Conservation (phyloP, 2,888 invertebrate genomes). For the Scaptomyza polygonia region DNA sequence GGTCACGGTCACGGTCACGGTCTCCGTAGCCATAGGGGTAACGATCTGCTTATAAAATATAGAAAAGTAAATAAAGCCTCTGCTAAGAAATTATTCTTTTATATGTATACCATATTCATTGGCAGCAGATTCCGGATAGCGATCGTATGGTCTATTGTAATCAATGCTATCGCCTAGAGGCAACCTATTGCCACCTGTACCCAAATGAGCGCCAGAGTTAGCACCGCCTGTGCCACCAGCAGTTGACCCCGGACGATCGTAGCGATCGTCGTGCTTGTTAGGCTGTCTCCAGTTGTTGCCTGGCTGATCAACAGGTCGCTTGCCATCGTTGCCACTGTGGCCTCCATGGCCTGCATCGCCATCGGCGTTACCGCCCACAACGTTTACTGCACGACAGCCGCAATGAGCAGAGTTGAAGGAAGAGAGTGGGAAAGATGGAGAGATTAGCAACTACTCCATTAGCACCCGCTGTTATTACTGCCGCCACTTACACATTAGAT, state of each 20-base stretch:
- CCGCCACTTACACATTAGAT: slow-evolving; percentile 92
- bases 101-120: slow-evolving; percentile 79
- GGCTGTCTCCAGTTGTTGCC: slow-evolving; percentile 82
- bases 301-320: slow-evolving; percentile 80
- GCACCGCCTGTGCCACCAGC: slow-evolving; percentile 79
- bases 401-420: neutral
- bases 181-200: slow-evolving; percentile 67
- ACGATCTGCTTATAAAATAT: slow-evolving; percentile 34
- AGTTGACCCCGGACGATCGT: slow-evolving; percentile 81
- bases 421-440: slow-evolving; percentile 1
- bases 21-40: slow-evolving; percentile 45
- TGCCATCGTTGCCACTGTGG: slow-evolving; percentile 63
- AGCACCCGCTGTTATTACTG: slow-evolving; percentile 36
- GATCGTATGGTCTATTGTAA: slow-evolving; percentile 82
- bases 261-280: slow-evolving; percentile 86
- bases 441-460: slow-evolving; percentile 49
- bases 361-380: slow-evolving; percentile 82
- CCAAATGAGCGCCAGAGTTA: slow-evolving; percentile 82
- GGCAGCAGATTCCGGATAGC: slow-evolving; percentile 74
- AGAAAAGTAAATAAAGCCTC: neutral
- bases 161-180: slow-evolving; percentile 75
- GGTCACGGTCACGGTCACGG: slow-evolving; percentile 17
- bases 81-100: neutral
- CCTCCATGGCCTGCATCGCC: slow-evolving; percentile 51
- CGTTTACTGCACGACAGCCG: slow-evolving; percentile 81